Evolutionary conservation across 92 coral and sea anemone genomes (phyloP).

Genomic region (Anthopleura xanthogrammica): DNA sequence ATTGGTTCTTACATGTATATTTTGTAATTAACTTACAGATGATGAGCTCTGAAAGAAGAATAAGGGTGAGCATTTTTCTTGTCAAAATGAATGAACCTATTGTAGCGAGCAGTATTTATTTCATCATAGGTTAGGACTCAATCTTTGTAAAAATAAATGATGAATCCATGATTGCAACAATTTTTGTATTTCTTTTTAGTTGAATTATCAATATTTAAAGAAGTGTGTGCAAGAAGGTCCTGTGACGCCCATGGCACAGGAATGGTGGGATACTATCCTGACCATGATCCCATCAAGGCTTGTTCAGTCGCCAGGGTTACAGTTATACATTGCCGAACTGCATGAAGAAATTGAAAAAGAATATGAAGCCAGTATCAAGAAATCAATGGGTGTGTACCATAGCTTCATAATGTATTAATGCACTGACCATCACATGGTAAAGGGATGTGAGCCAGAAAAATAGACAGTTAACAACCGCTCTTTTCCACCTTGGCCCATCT

Average conservation of each 20-base stretch:
- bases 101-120: no score
- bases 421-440: no score
- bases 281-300: slow-evolving; percentile 90
- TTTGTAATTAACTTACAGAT: slow-evolving; percentile 51
- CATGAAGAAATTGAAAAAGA: slow-evolving; percentile 81
- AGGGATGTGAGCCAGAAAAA: no score
- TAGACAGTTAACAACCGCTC: no score
- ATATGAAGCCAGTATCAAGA: slow-evolving; percentile 98
- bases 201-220: slow-evolving; percentile 97
- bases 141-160: no score
- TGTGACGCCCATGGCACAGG: slow-evolving; percentile 97
- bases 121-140: no score
- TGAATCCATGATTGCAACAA: background rate
- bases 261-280: slow-evolving; percentile 93
- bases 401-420: background rate
- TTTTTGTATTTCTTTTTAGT: slow-evolving; percentile 13
- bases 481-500: no score
- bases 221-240: slow-evolving; percentile 98
- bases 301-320: slow-evolving; percentile 87
- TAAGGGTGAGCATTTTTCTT: slow-evolving; percentile 59
- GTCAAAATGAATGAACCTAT: no score
- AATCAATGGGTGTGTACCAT: slow-evolving; percentile 79
- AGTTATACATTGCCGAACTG: slow-evolving; percentile 79
- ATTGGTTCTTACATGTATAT: background rate
- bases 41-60: slow-evolving; percentile 94